These are phyloP conservation scores for Ophonus ardosiacus DNA, from an alignment of 2,888 invertebrate species.

Conservation along the genomic window DNA sequence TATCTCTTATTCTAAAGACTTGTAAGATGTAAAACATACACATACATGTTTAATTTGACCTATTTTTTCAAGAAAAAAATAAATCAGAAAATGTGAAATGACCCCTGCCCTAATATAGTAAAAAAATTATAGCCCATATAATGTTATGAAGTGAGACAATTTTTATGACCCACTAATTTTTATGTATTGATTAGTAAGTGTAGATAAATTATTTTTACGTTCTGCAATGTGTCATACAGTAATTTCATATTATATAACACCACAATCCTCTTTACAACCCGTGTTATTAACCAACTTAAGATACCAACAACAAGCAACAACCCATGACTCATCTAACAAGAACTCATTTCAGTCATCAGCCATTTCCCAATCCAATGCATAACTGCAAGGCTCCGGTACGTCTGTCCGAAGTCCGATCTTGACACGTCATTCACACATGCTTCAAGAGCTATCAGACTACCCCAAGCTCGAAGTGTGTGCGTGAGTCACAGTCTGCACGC, in stretches of 20 bases:
- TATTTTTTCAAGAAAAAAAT: too few relatives aligned
- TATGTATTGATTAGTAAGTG: background rate
- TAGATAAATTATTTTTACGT: background rate
- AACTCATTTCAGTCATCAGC: background rate
- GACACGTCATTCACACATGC: conserved; percentile 8
- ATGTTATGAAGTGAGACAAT: background rate
- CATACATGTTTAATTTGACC: too few relatives aligned
- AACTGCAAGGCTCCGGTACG: background rate
- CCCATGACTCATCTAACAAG: background rate
- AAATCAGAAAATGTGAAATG: too few relatives aligned
- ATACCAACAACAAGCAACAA: background rate
- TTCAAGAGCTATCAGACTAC: conserved; percentile 27
- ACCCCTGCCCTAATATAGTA: too few relatives aligned
- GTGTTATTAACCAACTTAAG: background rate
- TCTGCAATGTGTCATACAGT: background rate
- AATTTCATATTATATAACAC: background rate
- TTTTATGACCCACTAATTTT: background rate
- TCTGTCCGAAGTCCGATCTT: conserved; percentile 8
- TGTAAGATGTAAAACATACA: too few relatives aligned
- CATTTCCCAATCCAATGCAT: conserved; percentile 12
- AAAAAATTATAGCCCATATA: background rate
- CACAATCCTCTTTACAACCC: background rate
- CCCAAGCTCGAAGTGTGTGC: conserved; percentile 1
- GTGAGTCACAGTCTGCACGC: conserved; percentile 32
- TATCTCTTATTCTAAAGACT: too few relatives aligned